Evolutionary conservation across 2,888 invertebrate species (phyloP).

Genomic region (Physocephala rufipes): DNA sequence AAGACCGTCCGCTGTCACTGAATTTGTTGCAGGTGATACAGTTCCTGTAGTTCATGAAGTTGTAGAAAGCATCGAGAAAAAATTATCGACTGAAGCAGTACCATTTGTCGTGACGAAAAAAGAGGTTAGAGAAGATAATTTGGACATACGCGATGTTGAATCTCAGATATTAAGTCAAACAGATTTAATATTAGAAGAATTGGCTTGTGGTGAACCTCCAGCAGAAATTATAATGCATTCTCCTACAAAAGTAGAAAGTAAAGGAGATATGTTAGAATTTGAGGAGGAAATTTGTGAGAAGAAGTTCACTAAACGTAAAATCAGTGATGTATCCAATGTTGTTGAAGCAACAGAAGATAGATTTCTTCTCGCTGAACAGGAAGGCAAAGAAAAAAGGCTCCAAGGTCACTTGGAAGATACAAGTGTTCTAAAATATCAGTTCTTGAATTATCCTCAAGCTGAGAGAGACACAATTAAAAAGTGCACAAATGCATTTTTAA

Average conservation of each 20-base stretch:
- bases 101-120: slow-evolving; percentile 60
- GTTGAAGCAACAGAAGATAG: neutral
- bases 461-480: neutral
- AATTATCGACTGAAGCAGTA: slow-evolving; percentile 55
- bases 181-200: slow-evolving; percentile 51
- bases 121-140: slow-evolving; percentile 45
- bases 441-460: neutral
- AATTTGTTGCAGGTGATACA: slow-evolving; percentile 20
- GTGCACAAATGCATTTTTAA: slow-evolving; percentile 15
- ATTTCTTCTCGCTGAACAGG: neutral
- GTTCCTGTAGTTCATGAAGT: slow-evolving; percentile 69
- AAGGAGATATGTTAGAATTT: slow-evolving; percentile 45
- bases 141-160: slow-evolving; percentile 51
- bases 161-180: slow-evolving; percentile 53
- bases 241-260: slow-evolving; percentile 47
- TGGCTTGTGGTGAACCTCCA: slow-evolving; percentile 50
- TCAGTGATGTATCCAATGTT: slow-evolving; percentile 54
- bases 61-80: slow-evolving; percentile 69
- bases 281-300: slow-evolving; percentile 60
- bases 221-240: slow-evolving; percentile 50
- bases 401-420: neutral
- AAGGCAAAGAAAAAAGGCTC: neutral
- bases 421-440: neutral
- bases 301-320: slow-evolving; percentile 51
- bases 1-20: slow-evolving; percentile 17